Base-by-base conservation (phyloP, 2,888 invertebrate species). In the Amphipyra berbera region DNA sequence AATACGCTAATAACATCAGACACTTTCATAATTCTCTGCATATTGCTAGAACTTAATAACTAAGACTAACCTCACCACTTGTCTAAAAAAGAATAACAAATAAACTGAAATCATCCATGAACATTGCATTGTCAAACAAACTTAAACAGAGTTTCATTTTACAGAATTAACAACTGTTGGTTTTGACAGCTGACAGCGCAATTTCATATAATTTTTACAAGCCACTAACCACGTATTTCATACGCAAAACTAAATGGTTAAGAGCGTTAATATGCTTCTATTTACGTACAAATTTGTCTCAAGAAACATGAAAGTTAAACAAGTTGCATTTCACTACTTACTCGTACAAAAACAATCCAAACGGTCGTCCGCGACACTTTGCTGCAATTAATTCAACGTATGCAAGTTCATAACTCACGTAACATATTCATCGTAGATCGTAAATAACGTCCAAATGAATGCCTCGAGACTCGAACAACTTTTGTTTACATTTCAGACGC, bases 401-500 rank as follows among this genome's bases (percentile, higher is more conserved):
- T 88, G 86, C 85, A 88, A 93, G 93, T 94, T 91, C 90, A 92
- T 93, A 92, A 90, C 81, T 90, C 91, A 88, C 88, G 88, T 87
- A 85, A 90, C 87, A 87, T 87, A 84, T 81, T 85, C 85, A 84
- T 87, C 77, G 83, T 84, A 82, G 82, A 82, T 84, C 89, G 89
- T 91, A 90, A 92, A 93, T 90, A 92, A 90, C 83, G 87, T 89
- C 86, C 81, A 84, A 90, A 89, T 86, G 82, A 85, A 84, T 82
- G 83, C 82, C 79, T 77, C 76, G 85, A 86, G 80, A 80, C 83
- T 84, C 84, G 83, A 85, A 82, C 82, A 88, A 92, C 87, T 91
- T 92, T 94, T 95, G 95, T 95, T 95, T 95, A 95, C 95, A 92
- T 91, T 92, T 90, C 90, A 91, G 90, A 85, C 71, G 75, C 91